Conservation (phyloP, 2,797 vertebrate species). For the Falco cherrug region DNA sequence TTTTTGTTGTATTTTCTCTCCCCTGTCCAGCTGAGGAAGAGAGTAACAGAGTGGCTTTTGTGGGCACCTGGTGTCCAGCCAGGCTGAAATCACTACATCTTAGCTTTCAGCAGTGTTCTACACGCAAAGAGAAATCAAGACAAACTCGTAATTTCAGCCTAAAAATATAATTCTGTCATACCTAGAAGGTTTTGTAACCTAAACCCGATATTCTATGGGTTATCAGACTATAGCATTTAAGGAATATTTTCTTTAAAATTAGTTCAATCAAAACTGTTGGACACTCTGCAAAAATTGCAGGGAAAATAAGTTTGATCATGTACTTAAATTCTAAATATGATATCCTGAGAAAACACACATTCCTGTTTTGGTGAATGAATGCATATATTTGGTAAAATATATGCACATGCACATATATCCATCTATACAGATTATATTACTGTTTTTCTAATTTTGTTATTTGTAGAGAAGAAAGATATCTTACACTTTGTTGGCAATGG, state of each 20-base stretch:
- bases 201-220: background rate
- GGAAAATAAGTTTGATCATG: background rate
- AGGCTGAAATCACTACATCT: too few species aligned
- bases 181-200: background rate
- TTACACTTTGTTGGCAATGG: background rate
- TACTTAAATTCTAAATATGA: background rate
- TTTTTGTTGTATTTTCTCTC: too few species aligned
- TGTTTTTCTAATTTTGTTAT: background rate
- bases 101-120: background rate
- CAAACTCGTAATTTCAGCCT: background rate
- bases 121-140: background rate
- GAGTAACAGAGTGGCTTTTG: too few species aligned
- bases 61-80: too few species aligned
- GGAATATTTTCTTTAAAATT: background rate
- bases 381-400: too few species aligned
- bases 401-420: background rate
- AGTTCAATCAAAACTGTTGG: background rate
- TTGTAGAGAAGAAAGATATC: background rate
- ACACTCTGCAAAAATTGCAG: background rate
- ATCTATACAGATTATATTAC: background rate
- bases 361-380: background rate
- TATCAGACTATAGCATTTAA: background rate
- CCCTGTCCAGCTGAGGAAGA: too few species aligned
- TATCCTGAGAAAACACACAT: background rate
- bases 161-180: background rate